Conservation (phyloP, 2,797 vertebrate genomes). For the Brachyrhaphis roseni region DNA sequence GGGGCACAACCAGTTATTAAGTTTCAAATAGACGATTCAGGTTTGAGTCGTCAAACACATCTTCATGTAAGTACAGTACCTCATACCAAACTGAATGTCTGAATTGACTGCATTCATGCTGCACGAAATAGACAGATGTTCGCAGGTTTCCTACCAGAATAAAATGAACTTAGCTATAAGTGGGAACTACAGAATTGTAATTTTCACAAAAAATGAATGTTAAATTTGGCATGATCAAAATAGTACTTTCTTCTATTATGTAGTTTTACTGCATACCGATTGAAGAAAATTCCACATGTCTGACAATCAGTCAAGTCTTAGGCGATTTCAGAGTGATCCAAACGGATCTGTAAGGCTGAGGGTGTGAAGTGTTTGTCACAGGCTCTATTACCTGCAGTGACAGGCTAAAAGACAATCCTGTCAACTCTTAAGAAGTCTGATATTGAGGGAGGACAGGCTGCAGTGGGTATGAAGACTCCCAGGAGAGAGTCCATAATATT, state of each 20-base stretch:
- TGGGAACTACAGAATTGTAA: neutral
- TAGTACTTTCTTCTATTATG: neutral
- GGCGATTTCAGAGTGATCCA: constrained; percentile 10
- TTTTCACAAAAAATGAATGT: neutral
- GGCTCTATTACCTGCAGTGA: constrained; percentile 45
- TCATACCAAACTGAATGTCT: neutral
- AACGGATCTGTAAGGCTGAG: constrained; percentile 1
- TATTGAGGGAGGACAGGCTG: constrained; percentile 48
- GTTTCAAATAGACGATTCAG: neutral
- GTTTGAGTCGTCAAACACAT: neutral
- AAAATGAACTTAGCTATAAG: neutral
- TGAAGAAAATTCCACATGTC: neutral
- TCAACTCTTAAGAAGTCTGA: constrained; percentile 53
- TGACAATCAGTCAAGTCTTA: neutral
- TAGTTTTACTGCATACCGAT: neutral
- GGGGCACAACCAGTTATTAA: neutral
- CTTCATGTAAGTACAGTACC: neutral
- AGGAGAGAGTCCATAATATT: constrained; percentile 19
- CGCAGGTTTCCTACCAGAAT: neutral
- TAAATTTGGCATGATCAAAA: neutral
- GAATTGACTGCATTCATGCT: neutral
- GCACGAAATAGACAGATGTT: neutral
- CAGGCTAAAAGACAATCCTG: constrained; percentile 58
- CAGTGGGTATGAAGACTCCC: constrained; percentile 36
- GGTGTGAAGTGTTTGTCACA: constrained; percentile 36